A percentile compares a stretch with the other conserved stretches of the same genome.
These are phyloP conservation scores for Sphaerophoria rueppellii DNA, from an alignment of 2,888 invertebrate species.

Conservation along the genomic window DNA sequence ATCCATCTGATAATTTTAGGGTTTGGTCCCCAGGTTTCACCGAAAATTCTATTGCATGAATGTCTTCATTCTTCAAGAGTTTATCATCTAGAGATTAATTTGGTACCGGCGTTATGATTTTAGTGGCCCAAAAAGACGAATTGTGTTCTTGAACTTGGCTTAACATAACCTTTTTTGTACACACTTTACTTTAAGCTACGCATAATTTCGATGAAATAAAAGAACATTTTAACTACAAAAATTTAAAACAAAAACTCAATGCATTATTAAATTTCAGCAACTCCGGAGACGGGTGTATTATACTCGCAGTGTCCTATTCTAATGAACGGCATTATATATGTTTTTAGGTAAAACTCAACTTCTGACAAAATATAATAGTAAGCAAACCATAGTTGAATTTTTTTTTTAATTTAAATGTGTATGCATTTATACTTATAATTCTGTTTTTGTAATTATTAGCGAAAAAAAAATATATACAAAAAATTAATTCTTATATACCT, in stretches of 20 bases:
- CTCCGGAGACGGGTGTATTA: conserved; percentile 81
- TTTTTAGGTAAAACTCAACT: conserved; percentile 81
- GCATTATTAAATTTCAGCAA: conserved; percentile 78
- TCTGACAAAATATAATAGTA: conserved; percentile 61
- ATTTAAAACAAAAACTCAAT: conserved; percentile 74
- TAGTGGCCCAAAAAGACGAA: too few relatives aligned
- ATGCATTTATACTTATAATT: conserved; percentile 10
- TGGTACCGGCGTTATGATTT: too few relatives aligned
- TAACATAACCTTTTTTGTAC: not conserved
- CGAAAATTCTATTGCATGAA: too few relatives aligned
- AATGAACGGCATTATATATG: conserved; percentile 82
- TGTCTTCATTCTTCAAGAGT: too few relatives aligned
- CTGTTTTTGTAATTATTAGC: conserved; percentile 25
- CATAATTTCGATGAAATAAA: conserved; percentile 57
- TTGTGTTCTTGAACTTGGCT: too few relatives aligned
- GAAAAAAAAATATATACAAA: conserved; percentile 40
- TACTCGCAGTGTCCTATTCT: conserved; percentile 82
- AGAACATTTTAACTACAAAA: conserved; percentile 63
- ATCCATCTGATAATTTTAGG: too few relatives aligned
- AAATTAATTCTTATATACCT: conserved; percentile 48
- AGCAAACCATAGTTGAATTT: conserved; percentile 48
- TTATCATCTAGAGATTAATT: too few relatives aligned
- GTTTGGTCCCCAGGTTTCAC: too few relatives aligned
- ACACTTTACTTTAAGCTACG: conserved; percentile 40
- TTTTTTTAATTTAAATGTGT: conserved; percentile 23